These are phyloP conservation scores for Maniola jurtina DNA, from an alignment of 1,140 invertebrate species.

Conservation along the genomic window DNA sequence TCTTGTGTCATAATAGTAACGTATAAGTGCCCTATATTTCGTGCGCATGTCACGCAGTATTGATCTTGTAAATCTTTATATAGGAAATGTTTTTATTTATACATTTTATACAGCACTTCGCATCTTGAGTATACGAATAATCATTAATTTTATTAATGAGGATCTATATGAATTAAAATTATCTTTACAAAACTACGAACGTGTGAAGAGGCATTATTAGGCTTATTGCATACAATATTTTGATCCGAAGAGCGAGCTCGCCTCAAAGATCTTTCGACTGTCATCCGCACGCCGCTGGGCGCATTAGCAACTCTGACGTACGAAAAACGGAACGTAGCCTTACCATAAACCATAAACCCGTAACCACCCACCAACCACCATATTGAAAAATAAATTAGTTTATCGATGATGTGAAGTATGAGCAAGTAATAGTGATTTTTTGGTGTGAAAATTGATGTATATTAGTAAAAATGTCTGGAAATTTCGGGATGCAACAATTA, in stretches of 20 bases:
- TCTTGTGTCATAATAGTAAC: conserved; percentile 37
- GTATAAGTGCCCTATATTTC: conserved; percentile 63
- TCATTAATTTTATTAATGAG: no score
- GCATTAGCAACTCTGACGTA: conserved; percentile 19
- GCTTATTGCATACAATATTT: not conserved
- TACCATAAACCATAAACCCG: conserved; percentile 61
- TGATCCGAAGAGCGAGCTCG: no score
- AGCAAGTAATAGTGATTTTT: conserved; percentile 62
- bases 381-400: conserved; percentile 76
- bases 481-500: conserved; percentile 96
- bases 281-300: not conserved
- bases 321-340: conserved; percentile 50
- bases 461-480: conserved; percentile 81
- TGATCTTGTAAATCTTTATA: conserved; percentile 45
- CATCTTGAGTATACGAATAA: no score
- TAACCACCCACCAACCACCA: conserved; percentile 71
- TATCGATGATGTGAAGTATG: conserved; percentile 64
- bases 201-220: not conserved
- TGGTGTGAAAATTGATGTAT: conserved; percentile 66
- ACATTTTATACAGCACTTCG: not conserved
- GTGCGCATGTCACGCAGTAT: conserved; percentile 72
- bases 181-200: not conserved
- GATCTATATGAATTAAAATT: not conserved
- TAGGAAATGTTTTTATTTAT: conserved; percentile 27
- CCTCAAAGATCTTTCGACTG: conserved; percentile 1